Conservation (phyloP, 2,888 invertebrate species). For the Andrena trimmerana region DNA sequence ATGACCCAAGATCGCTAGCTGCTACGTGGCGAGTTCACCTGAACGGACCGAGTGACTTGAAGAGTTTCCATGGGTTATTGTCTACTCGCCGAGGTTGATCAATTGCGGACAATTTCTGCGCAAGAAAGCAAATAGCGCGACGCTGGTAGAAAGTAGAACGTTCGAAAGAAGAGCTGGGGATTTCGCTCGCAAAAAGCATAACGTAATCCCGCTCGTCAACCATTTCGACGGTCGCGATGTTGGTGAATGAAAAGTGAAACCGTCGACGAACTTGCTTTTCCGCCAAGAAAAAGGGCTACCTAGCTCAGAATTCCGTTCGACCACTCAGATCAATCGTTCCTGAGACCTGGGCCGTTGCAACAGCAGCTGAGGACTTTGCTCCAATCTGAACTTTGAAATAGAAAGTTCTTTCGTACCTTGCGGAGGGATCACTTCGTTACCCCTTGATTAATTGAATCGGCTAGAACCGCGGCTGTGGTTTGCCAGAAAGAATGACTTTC, state of each 20-base stretch:
- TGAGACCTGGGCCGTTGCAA: too few relatives aligned
- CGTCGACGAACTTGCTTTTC: not conserved
- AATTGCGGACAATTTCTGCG: conserved; percentile 21
- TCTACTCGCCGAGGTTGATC: not conserved
- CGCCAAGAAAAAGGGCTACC: not conserved
- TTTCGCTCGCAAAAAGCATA: conserved; percentile 57
- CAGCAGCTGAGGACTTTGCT: too few relatives aligned
- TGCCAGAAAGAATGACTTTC: conserved; percentile 54
- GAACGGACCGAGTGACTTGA: not conserved
- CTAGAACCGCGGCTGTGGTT: not conserved
- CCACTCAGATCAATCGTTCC: too few relatives aligned
- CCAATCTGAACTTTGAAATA: too few relatives aligned
- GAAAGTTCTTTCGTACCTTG: too few relatives aligned
- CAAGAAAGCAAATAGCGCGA: conserved; percentile 51
- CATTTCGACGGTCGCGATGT: conserved; percentile 23
- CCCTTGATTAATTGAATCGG: not conserved
- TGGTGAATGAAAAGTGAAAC: conserved; percentile 46
- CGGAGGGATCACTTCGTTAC: too few relatives aligned
- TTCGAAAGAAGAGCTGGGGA: conserved; percentile 42
- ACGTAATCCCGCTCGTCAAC: conserved; percentile 47
- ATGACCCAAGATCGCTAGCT: not conserved
- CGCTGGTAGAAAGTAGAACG: conserved; percentile 63
- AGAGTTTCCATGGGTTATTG: conserved; percentile 10
- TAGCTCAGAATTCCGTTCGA: not conserved
- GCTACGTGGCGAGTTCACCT: too few relatives aligned